These are phyloP conservation scores for Zoanthus sansibaricus DNA, from an alignment of 92 coral and sea anemone genomes.

Conservation along the genomic window DNA sequence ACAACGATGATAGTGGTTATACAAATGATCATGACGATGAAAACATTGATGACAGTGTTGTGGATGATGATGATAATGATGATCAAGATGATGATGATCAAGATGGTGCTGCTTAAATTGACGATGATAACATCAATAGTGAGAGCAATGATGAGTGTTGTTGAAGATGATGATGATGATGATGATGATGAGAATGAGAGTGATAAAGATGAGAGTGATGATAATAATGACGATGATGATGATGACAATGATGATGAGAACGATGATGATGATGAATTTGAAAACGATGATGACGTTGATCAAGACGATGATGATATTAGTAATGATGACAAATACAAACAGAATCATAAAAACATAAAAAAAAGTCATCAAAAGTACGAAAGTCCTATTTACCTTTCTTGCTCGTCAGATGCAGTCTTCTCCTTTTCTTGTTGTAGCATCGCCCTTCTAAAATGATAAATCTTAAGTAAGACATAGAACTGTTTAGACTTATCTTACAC, in stretches of 20 bases:
- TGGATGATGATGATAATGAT: too few relatives aligned
- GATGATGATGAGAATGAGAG: too few relatives aligned
- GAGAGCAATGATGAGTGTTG: too few relatives aligned
- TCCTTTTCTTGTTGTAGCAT: conserved; percentile 32
- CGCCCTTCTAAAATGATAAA: conserved; percentile 12
- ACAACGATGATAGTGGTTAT: background rate
- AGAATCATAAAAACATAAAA: background rate
- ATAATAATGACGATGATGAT: background rate
- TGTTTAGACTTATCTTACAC: too few relatives aligned
- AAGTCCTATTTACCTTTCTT: background rate
- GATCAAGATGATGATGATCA: too few relatives aligned
- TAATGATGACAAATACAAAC: background rate
- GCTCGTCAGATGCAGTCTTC: background rate
- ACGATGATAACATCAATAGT: background rate
- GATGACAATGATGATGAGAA: background rate
- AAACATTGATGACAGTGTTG: too few relatives aligned
- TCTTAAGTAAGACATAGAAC: background rate
- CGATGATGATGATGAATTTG: too few relatives aligned
- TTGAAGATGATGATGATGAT: background rate
- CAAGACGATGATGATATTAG: too few relatives aligned
- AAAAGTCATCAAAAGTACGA: background rate
- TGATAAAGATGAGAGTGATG: too few relatives aligned
- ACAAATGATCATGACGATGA: background rate
- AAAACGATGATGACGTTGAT: too few relatives aligned
- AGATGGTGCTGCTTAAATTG: too few relatives aligned